Percentiles rank a stretch among this genome's conserved stretches.
These are phyloP conservation scores for Cerastoderma edule DNA, from an alignment of 2,888 invertebrate genomes.

Conservation along the genomic window DNA sequence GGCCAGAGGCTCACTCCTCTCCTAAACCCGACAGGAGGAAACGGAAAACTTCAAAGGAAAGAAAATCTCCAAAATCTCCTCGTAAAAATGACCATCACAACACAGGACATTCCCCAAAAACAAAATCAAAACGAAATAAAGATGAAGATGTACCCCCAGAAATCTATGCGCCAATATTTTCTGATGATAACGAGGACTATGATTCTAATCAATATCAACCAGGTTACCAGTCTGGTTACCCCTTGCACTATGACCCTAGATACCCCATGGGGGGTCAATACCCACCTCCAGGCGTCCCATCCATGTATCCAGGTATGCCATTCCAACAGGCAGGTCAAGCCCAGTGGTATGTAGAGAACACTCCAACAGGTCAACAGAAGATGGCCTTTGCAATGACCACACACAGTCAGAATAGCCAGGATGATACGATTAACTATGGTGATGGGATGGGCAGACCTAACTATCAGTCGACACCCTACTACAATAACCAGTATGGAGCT, in stretches of 20 bases:
- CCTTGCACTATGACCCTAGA: slow-evolving; percentile 47
- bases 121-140: slow-evolving; percentile 26
- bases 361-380: slow-evolving; percentile 63
- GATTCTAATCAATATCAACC: slow-evolving; percentile 57
- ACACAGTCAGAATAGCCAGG: slow-evolving; percentile 48
- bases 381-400: slow-evolving; percentile 69
- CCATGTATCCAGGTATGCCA: slow-evolving; percentile 31
- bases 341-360: slow-evolving; percentile 71
- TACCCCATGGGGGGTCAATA: slow-evolving; percentile 44
- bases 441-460: slow-evolving; percentile 59
- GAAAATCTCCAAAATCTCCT: slow-evolving; percentile 64
- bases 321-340: slow-evolving; percentile 69
- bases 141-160: slow-evolving; percentile 70
- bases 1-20: slow-evolving; percentile 60
- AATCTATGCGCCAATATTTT: slow-evolving; percentile 75
- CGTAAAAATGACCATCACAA: slow-evolving; percentile 35
- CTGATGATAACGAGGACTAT: slow-evolving; percentile 60
- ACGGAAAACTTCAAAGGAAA: slow-evolving; percentile 54
- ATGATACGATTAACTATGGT: slow-evolving; percentile 33
- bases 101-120: slow-evolving; percentile 47
- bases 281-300: slow-evolving; percentile 32
- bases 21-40: slow-evolving; percentile 69
- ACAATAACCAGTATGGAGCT: slow-evolving; percentile 31
- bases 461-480: slow-evolving; percentile 69
- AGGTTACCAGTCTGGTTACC: slow-evolving; percentile 51